Evolutionary conservation across 2,888 invertebrate genomes (phyloP).

Genomic region (Mystacides longicornis): DNA sequence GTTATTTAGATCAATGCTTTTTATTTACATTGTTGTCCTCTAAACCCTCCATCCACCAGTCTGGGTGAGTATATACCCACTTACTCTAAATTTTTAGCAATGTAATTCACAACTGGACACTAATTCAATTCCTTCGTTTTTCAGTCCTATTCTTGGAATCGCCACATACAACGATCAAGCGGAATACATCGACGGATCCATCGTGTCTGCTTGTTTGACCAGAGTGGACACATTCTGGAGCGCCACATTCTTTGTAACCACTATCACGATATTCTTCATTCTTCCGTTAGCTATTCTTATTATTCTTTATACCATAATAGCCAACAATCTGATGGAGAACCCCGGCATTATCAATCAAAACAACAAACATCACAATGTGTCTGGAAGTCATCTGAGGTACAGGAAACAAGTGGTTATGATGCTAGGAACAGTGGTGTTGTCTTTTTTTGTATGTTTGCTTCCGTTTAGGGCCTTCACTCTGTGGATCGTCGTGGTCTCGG

Average conservation of each 20-base stretch:
- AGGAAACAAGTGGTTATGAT: constrained; percentile 79
- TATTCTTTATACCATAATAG: constrained; percentile 77
- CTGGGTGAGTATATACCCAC: no score
- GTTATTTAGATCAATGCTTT: no score
- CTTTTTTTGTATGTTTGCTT: constrained; percentile 83
- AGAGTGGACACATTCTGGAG: constrained; percentile 71
- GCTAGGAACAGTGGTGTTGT: constrained; percentile 82
- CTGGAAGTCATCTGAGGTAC: constrained; percentile 58
- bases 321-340: constrained; percentile 75
- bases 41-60: no score
- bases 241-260: constrained; percentile 70
- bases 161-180: constrained; percentile 67
- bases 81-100: no score
- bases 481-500: constrained; percentile 76
- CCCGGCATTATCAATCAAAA: constrained; percentile 62
- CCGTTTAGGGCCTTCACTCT: constrained; percentile 84
- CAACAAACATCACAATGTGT: constrained; percentile 42
- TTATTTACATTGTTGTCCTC: no score
- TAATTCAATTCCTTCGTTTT: constrained; percentile 31
- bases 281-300: constrained; percentile 75
- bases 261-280: constrained; percentile 77
- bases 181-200: constrained; percentile 62
- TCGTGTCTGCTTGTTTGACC: constrained; percentile 74
- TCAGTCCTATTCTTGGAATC: constrained; percentile 79
- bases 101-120: no score